Base-by-base conservation (phyloP, 2,888 invertebrate species). In the Lucinisca nassula region DNA sequence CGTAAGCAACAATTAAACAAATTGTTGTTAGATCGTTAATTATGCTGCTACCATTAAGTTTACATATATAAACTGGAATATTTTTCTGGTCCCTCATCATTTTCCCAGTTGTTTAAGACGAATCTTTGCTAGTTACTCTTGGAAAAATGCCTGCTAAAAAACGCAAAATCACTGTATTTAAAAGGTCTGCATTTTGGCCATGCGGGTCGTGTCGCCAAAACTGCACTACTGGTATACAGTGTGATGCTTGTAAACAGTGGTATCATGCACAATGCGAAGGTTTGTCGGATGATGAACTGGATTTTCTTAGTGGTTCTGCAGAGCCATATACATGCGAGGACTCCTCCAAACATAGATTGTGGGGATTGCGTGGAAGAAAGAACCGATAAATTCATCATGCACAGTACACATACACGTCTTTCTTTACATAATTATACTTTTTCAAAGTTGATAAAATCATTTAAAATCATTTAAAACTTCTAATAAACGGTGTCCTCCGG, bases 231-330 rank as follows among this genome's bases (percentile, higher is more conserved):
- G 74, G 38, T 21, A 37, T 74, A 27, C 74, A 37, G 45, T 74
- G 74, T 74, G 74, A 74, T 40, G 21, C 74, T 10, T 74, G 74
- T 30, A 37, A 74, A 12, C 38, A 35, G 24, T 74, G 74, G 74
- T 74, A 38, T 27, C 74, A 74, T 24, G 14, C 30, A 30, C 35
- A 74, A 6, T 74, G 74, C 40, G 21, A 35, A 40, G 74, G 74
- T 40, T 35, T 74, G 40, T 38, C 45, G 8, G 17, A 17, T 45
- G 45, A 45, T 45, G 45, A 45, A 45, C 45, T 45, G 45, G 17
- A 45, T 45, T 45, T 45, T 45, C 45, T 45, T 45, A 45, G 45
- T 45, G 17, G 17, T 45, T 45, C 45, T 17, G 17, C 45, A 8
- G 45, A 8, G 45, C 45, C 8, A 17, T 45, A 45, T 17, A 45